phyloP scores from a whole-genome alignment of 2,113 vertebrate genomes.

The Rhea pennata region DNA sequence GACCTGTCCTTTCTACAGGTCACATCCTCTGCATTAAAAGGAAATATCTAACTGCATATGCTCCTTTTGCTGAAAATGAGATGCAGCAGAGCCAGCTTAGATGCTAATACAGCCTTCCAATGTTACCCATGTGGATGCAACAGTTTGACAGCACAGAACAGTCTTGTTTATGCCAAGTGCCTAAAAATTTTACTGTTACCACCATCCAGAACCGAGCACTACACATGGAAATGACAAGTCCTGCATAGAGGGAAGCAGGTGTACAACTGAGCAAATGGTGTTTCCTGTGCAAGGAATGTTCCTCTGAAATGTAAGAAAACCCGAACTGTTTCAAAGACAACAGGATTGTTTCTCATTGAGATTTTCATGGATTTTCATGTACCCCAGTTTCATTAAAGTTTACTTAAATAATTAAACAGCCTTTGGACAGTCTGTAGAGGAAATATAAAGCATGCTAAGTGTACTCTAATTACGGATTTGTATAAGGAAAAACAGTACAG shows the following conservation, averaged over 20 bases:
- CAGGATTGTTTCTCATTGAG: background rate
- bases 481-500: background rate
- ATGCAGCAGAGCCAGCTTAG: background rate
- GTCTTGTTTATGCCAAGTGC: background rate
- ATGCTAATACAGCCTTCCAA: background rate
- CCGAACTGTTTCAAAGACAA: slow-evolving; percentile 5
- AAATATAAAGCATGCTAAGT: background rate
- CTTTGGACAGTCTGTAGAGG: background rate
- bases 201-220: background rate
- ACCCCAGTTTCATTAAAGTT: slow-evolving; percentile 42
- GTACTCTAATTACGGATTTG: background rate
- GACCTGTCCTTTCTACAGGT: background rate
- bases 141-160: background rate
- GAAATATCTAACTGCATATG: background rate
- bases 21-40: background rate
- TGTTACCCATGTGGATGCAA: background rate
- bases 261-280: background rate
- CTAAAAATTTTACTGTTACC: background rate
- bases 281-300: background rate
- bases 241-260: background rate
- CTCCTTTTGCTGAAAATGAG: background rate
- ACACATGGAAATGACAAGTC: background rate
- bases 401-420: slow-evolving; percentile 54
- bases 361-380: slow-evolving; percentile 43
- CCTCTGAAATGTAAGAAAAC: slow-evolving; percentile 7